phyloP scores from a whole-genome alignment of 2,797 vertebrate species.

The Manis javanica region DNA sequence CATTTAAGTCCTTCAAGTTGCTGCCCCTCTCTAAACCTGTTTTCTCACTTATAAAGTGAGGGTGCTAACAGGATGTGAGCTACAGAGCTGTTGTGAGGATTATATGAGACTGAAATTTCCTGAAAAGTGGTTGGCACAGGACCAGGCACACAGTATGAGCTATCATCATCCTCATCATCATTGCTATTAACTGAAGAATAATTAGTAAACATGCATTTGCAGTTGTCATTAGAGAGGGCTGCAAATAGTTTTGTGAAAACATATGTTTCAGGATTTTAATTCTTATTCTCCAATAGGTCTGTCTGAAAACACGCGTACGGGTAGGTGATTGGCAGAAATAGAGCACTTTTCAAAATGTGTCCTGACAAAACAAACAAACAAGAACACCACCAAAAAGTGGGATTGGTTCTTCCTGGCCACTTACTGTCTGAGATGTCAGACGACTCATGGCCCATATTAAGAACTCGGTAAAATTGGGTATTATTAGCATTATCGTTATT shows the following conservation, averaged over 20 bases:
- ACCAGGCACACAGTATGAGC: neutral
- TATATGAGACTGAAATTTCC: neutral
- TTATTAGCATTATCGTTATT: neutral
- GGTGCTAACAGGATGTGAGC: neutral
- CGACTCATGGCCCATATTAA: neutral
- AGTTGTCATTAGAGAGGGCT: neutral
- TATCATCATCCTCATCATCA: neutral
- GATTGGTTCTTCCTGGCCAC: neutral
- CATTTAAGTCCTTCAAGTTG: neutral
- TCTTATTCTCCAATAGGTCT: neutral
- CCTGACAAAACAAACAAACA: conserved; percentile 6
- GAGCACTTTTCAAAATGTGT: neutral
- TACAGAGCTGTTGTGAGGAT: neutral
- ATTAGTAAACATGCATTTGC: neutral
- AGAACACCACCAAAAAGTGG: neutral
- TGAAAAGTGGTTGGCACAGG: neutral
- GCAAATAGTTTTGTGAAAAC: conserved; percentile 43
- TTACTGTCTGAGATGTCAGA: neutral
- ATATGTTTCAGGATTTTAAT: conserved; percentile 45
- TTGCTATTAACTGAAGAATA: conserved; percentile 15
- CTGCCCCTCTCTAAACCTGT: neutral
- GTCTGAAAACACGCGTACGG: conserved; percentile 40
- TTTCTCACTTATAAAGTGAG: conserved; percentile 5
- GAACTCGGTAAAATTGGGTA: neutral
- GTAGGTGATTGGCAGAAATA: conserved; percentile 25